Evolutionary conservation across 2,797 vertebrate species (phyloP), one percentile per base, ranked within the genome.

Genomic region (Podarcis lilfordi): DNA sequence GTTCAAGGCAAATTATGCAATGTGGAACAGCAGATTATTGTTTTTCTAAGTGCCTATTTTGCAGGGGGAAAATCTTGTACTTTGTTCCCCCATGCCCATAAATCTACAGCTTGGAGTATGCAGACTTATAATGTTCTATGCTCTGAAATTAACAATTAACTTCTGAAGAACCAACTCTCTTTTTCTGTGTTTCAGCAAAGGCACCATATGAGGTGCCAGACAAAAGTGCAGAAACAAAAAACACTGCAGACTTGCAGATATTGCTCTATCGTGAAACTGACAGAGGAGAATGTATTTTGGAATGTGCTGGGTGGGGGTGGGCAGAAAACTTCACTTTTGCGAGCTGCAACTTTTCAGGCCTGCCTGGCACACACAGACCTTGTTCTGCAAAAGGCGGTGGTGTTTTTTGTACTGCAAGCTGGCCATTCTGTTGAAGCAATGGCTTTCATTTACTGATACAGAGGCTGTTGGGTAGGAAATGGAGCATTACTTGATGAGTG

Each of bases 391-490:
- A 69, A 25, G 86, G 80, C 68, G 13, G 9, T 45, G 43, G 29
- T 0, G 0, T 15, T 80, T 69, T 91, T 68, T 21, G 79, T 5
- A 0, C 82, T 87, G 88, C 84, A 93, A 83, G 19, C 0, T 2
- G 68, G 88, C 1, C 0, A 80, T 80, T 89, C 45, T 89, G 17
- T 75, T 69, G n/a, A 27, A 50, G 84, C 84, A 88, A 82, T 21
- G 84, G 7, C 0, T 2, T 86, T 77, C 2, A 17, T 88, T 79
- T 77, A 89, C 69, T 75, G 87, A 29, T 0, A 35, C 40, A 59
- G 55, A 89, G 86, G 91, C 91, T 91, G 86, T 84, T 91, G 91
- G 81, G 80, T 59, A 93, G 88, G 89, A 80, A 92, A 86, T 0
- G 1, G 86, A 93, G 89, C 90, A 85, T 71, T 8, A 0, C 25